phyloP scores from a whole-genome alignment of 1,140 invertebrate species.

The Agrilus planipennis region DNA sequence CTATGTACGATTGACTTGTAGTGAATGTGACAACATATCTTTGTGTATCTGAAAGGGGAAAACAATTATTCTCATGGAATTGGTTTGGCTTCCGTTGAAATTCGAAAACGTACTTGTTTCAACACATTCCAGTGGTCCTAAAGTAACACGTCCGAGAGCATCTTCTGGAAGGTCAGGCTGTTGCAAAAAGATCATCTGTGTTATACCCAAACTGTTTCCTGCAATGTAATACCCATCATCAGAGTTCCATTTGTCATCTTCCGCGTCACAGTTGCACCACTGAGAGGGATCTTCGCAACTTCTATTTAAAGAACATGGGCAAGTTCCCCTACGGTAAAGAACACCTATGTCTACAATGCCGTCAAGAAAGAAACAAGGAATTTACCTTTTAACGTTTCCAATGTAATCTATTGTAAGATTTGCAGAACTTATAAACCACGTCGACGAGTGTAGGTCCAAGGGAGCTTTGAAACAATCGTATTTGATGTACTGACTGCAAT shows the following conservation, averaged over 20 bases:
- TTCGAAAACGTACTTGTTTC: constrained; percentile 79
- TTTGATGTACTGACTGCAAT: constrained; percentile 81
- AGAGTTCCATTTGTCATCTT: constrained; percentile 72
- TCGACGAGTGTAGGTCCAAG: constrained; percentile 73
- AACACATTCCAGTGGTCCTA: constrained; percentile 84
- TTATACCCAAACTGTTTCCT: constrained; percentile 73
- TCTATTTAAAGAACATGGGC: constrained; percentile 55
- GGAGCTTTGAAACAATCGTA: constrained; percentile 86
- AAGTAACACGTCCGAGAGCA: constrained; percentile 71
- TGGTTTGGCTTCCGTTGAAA: too few relatives aligned
- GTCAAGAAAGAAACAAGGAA: not conserved
- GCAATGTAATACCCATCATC: constrained; percentile 75
- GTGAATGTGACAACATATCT: constrained; percentile 89
- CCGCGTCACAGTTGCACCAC: constrained; percentile 79
- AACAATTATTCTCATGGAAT: too few relatives aligned
- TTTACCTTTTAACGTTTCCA: constrained; percentile 69
- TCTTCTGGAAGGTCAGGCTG: constrained; percentile 69
- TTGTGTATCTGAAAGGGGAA: constrained; percentile 63
- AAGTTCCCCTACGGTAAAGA: constrained; percentile 43
- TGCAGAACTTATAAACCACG: constrained; percentile 77
- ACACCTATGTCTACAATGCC: too few relatives aligned
- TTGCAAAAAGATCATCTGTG: constrained; percentile 79
- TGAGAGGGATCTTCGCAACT: constrained; percentile 67
- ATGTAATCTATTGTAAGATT: constrained; percentile 70
- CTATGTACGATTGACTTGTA: constrained; percentile 80